These are phyloP conservation scores for Helleia helle DNA, from an alignment of 2,888 invertebrate species.

Conservation along the genomic window DNA sequence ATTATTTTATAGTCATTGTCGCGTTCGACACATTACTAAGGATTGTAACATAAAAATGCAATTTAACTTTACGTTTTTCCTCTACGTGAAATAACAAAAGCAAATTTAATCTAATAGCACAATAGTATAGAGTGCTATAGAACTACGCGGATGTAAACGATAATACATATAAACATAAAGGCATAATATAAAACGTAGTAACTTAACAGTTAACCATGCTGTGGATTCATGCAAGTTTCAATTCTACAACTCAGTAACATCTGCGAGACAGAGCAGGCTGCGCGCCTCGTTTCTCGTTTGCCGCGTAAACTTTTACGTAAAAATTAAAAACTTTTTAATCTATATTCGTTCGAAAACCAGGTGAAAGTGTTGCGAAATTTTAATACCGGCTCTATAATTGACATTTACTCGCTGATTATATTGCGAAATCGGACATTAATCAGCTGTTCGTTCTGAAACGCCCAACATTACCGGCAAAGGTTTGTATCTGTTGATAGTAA, in stretches of 20 bases:
- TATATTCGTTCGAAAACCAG: slow-evolving; percentile 18
- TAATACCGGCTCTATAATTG: slow-evolving; percentile 17
- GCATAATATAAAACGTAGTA: slow-evolving; percentile 20
- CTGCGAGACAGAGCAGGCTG: slow-evolving; percentile 44
- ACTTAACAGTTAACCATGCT: slow-evolving; percentile 33
- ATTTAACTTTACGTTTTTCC: no score
- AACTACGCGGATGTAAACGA: not conserved
- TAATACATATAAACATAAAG: no score
- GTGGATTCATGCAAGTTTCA: slow-evolving; percentile 3
- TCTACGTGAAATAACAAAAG: no score
- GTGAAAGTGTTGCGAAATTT: slow-evolving; percentile 33
- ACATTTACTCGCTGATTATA: not conserved
- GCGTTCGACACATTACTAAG: no score
- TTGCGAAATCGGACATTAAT: slow-evolving; percentile 31
- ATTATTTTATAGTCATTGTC: no score
- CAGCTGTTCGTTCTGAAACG: slow-evolving; percentile 21
- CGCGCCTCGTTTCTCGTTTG: slow-evolving; percentile 43
- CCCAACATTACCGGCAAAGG: slow-evolving; percentile 48
- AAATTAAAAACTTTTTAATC: slow-evolving; percentile 44
- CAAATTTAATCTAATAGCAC: not conserved
- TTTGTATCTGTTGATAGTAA: slow-evolving; percentile 36
- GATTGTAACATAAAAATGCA: no score
- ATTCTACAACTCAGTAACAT: slow-evolving; percentile 42
- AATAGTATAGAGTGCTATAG: not conserved
- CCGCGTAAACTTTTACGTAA: slow-evolving; percentile 59